Base-by-base conservation (phyloP, 2,797 vertebrate genomes). In the Melanogrammus aeglefinus region DNA sequence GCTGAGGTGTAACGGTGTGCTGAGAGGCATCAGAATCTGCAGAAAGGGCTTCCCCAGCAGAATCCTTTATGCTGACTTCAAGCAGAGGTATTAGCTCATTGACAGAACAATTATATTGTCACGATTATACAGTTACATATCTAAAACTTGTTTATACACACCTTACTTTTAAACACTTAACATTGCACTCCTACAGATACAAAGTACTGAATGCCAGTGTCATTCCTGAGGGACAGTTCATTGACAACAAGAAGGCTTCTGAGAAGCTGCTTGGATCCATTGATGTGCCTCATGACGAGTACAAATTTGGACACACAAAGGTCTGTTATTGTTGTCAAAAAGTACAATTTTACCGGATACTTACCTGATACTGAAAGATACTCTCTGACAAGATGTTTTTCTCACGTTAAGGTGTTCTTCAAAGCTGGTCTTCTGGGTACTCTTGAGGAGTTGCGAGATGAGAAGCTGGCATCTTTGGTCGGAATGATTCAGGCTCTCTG, bases 1-100 rank as follows among this genome's bases (percentile, higher is more conserved):
- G 87, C 91, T 96, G 79, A 82, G 96, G 33, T 96, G 96, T 79
- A 96, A 96, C 0, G 95, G 96, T 1, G 96, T 97, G 74, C 90
- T 97, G 84, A 96, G 97, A 89, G 96, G 95, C 76, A 97, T 97
- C 87, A 91, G 95, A 83, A 96, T 96, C 84, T 96, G 95, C 84
- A 93, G 95, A 78, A 96, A 96, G 51, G 96, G 95, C 0, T 96
- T 95, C 82, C 96, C 96, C 36, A 96, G 95, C 78, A 92, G 95
- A 69, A 96, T 96, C 73, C 84, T 94, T 4, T 96, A 96, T 0
- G 95, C 92, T 78, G 95, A 96, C 83, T 96, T 96, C 87, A 95
- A 96, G 78, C 96, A 96, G 86, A 94, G 95, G 95, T 96, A 33
- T 35, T 31, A 27, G 0, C n/a, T 27, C 24, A 12, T 69, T 69